phyloP scores from a whole-genome alignment of 2,888 invertebrate species.

The Drosophila melanosoma region DNA sequence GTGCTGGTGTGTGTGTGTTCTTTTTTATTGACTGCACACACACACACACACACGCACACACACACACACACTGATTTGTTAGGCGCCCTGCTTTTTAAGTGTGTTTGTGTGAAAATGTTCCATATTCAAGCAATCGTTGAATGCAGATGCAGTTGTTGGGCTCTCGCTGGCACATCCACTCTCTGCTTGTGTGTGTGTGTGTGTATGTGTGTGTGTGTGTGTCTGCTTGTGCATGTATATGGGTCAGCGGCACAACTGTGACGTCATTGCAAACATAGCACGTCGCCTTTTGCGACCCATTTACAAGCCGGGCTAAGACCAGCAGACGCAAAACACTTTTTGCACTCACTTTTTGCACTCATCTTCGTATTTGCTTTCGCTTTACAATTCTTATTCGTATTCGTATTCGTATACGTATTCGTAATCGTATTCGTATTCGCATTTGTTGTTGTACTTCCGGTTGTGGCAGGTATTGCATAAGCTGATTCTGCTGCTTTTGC shows the following conservation, averaged over 20 bases:
- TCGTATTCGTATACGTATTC: constrained; percentile 15
- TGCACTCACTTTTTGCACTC: constrained; percentile 12
- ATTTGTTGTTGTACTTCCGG: constrained; percentile 41
- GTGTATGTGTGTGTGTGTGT: background rate
- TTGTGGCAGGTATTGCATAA: constrained; percentile 58
- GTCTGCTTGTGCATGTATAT: constrained; percentile 48
- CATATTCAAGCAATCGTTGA: constrained; percentile 22
- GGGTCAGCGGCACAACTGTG: constrained; percentile 73
- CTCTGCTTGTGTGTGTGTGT: background rate
- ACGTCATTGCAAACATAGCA: constrained; percentile 63
- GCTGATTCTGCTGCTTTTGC: constrained; percentile 17
- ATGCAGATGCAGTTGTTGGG: constrained; percentile 41
- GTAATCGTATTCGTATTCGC: constrained; percentile 13
- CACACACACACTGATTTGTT: constrained; percentile 6
- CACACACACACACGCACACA: constrained; percentile 23
- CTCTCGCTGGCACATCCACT: constrained; percentile 4
- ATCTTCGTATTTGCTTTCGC: constrained; percentile 17
- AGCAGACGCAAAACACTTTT: constrained; percentile 9
- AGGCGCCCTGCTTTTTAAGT: constrained; percentile 31
- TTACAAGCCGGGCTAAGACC: constrained; percentile 46
- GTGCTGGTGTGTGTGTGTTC: constrained; percentile 11
- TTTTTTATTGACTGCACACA: constrained; percentile 33
- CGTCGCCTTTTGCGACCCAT: constrained; percentile 66
- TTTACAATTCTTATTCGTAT: constrained; percentile 6
- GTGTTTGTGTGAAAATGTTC: constrained; percentile 46